Base-by-base conservation (phyloP, 2,888 invertebrate species). In the Biston stratarius region DNA sequence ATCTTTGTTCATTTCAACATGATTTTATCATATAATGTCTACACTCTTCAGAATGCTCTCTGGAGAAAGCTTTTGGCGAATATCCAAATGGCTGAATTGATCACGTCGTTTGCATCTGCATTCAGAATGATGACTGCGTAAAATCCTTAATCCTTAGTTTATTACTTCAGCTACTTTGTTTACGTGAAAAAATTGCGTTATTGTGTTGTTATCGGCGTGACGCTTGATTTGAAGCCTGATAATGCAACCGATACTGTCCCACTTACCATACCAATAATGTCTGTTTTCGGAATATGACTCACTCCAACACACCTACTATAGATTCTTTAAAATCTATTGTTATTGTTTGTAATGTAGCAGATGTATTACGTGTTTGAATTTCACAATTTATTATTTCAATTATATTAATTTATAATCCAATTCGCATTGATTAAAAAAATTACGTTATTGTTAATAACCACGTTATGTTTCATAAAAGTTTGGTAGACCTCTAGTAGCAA, bases 41-140 rank as follows among this genome's bases (percentile, higher is more conserved):
- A 71, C 59, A 57, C 68, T 62, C 64, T 60, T 67, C 74, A 75
- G 72, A 74, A 76, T 82, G 76, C 83, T 82, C 79, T 81, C 86
- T 90, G 90, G 86, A 90, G 84, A 86, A 79, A 79, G 78, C 76
- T 82, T 80, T 91, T 94, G 93, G 93, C 93, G 69, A 69, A 77
- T 77, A 76, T 89, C 93, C 93, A 94, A 92, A 85, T 84, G 78
- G 83, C 86, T 88, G 90, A 86, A 92, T 92, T 91, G 91, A 92
- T 91, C 82, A 83, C 82, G 79, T 81, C 83, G 81, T 84, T 82
- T 82, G 86, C 84, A 86, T 83, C 85, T 86, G 83, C 84, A 86
- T 87, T 81, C 78, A 72, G 82, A 85, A 83, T 82, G 73, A 83
- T 85, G 83, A 85, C 84, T 87, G 79, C 77, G 86, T 86, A 83